These are phyloP conservation scores for Eristalis intricaria DNA, from an alignment of 2,888 invertebrate genomes.

Conservation along the genomic window DNA sequence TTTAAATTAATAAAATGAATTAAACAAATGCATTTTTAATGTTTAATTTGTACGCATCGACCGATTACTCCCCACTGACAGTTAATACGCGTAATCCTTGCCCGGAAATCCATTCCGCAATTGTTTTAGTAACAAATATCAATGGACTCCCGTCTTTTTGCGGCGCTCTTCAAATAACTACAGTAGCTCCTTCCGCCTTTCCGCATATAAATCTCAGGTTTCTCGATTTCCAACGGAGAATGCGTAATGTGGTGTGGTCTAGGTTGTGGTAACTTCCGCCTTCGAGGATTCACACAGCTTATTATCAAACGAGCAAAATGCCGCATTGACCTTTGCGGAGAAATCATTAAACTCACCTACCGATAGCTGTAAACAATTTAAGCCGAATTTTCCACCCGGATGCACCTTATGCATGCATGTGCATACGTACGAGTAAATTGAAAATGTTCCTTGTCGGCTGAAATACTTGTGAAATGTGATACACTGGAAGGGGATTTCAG, in stretches of 20 bases:
- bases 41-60: too few species aligned
- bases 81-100: constrained; percentile 25
- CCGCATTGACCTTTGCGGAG: constrained; percentile 4
- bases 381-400: constrained; percentile 55
- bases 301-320: constrained; percentile 1
- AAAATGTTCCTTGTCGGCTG: constrained; percentile 11
- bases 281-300: neutral
- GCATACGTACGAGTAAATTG: constrained; percentile 1
- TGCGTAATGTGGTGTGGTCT: neutral
- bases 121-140: constrained; percentile 13
- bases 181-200: constrained; percentile 25
- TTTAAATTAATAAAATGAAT: too few species aligned
- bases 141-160: neutral
- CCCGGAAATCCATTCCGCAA: constrained; percentile 2
- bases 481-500: constrained; percentile 30
- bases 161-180: constrained; percentile 11
- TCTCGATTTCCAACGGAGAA: neutral
- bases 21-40: too few species aligned
- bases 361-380: constrained; percentile 37
- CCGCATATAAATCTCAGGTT: constrained; percentile 11
- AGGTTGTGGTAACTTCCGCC: constrained; percentile 41
- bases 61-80: constrained; percentile 25
- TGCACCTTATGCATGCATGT: constrained; percentile 26
- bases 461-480: constrained; percentile 47
- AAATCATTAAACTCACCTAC: neutral